A percentile compares a stretch with the other conserved stretches of the same genome.
These are phyloP conservation scores for Apodemus speciosus DNA, from an alignment of 2,113 vertebrate species.

Conservation along the genomic window DNA sequence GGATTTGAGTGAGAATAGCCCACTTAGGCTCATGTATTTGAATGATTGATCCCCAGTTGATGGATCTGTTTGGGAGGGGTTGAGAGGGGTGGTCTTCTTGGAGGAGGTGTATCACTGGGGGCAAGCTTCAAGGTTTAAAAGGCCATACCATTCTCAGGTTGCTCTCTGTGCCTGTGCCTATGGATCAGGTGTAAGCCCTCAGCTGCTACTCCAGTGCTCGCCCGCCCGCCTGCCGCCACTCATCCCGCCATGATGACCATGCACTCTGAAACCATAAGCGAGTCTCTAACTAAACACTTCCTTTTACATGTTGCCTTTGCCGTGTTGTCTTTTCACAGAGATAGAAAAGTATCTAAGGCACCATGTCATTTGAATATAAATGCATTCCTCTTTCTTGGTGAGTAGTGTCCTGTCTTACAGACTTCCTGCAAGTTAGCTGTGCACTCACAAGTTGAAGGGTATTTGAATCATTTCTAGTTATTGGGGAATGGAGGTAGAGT, in stretches of 20 bases:
- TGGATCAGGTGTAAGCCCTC: background rate
- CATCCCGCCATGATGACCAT: no score
- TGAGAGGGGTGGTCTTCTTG: background rate
- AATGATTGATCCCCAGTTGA: background rate
- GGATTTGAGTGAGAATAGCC: background rate
- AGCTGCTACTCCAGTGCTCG: no score
- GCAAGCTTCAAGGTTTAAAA: background rate
- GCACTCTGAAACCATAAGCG: no score
- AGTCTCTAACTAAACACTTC: no score
- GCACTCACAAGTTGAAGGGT: background rate
- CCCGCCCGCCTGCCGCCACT: background rate
- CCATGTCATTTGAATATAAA: background rate
- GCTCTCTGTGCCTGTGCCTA: background rate
- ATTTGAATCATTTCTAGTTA: background rate
- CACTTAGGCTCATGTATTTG: background rate
- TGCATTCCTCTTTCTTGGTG: background rate
- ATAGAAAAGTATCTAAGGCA: background rate
- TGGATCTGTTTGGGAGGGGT: background rate
- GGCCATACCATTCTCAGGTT: background rate
- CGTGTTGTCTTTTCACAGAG: background rate
- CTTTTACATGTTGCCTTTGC: no score
- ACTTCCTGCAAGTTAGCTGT: no score
- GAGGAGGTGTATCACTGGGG: background rate
- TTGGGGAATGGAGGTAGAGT: background rate
- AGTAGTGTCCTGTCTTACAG: background rate